Evolutionary conservation across 2,888 invertebrate genomes (phyloP), one percentile per base, ranked within the genome.

Genomic region (Zygaena filipendulae): DNA sequence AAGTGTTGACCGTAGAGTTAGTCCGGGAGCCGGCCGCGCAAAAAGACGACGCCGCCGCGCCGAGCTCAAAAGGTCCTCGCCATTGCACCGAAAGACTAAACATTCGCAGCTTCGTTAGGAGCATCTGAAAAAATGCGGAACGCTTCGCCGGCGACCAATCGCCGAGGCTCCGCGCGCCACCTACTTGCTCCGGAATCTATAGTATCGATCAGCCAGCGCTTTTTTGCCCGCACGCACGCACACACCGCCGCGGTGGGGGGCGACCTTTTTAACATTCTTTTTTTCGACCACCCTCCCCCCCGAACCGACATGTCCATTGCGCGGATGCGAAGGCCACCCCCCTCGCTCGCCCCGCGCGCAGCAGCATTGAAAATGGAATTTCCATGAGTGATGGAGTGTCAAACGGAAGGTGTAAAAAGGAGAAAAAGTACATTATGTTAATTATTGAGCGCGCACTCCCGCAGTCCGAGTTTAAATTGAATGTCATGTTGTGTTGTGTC

Each of bases 331-430:
- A 77, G 74, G 70, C 74, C 77, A 64, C 72, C 75, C 69, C 58
- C 49, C 51, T 27, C 43, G 35, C 59, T 60, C 64, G 48, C 61
- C 67, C 61, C 68, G 63, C 67, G 60, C 63, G 68, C 62, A 67
- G 59, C 71, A 69, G 70, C 75, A 75, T 75, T 75, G 74, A 77
- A 77, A 79, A 77, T 77, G 79, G 79, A 77, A 77, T 79, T 79
- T 79, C 77, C 79, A 72, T 79, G 79, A 79, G 74, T 79, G 79
- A 79, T 79, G 79, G 77, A 79, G 77, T 79, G 79, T 77, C 79
- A 79, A 77, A 77, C 75, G 74, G 63, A 66, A 74, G 69, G 67
- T 68, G 70, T 60, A 72, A 77, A 77, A 77, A 74, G 68, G 69
- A 77, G 74, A 70, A 77, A 79, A 77, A 72, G 69, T 64, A 68